Percentiles rank a stretch among this genome's conserved stretches.
Conservation (phyloP, 2,113 vertebrate species). For the Acinonyx jubatus region DNA sequence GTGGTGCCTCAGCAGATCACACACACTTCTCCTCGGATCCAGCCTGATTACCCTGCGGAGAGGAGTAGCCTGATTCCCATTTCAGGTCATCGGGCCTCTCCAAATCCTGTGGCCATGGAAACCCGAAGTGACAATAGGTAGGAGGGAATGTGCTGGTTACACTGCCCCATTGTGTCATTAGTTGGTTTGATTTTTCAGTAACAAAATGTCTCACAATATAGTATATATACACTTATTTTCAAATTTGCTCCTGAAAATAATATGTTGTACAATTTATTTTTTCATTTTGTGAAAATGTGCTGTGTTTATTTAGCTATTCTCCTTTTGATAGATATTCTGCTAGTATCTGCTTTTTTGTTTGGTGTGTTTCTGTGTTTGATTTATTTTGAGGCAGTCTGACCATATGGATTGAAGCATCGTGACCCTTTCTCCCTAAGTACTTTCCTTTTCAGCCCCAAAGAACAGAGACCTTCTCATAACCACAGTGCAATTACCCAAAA, state of each 20-base stretch:
- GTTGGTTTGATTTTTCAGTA: not conserved
- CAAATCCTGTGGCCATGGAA: slow-evolving; percentile 97
- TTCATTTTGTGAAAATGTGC: slow-evolving; percentile 1
- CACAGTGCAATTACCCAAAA: not conserved
- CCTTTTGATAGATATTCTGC: not conserved
- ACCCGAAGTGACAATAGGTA: slow-evolving; percentile 96
- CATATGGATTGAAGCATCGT: not conserved
- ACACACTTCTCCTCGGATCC: slow-evolving; percentile 96
- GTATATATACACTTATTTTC: not conserved
- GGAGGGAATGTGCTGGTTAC: not conserved
- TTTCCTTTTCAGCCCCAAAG: not conserved
- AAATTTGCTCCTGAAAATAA: not conserved
- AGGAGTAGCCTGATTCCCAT: slow-evolving; percentile 95
- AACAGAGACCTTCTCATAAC: not conserved
- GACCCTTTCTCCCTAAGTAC: not conserved
- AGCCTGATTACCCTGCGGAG: slow-evolving; percentile 94
- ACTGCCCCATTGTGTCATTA: not conserved
- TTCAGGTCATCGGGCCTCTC: slow-evolving; percentile 94
- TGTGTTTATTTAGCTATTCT: slow-evolving; percentile 1
- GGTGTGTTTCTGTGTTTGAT: not conserved
- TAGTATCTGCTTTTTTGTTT: not conserved
- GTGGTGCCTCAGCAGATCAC: slow-evolving; percentile 98
- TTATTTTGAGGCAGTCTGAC: not conserved
- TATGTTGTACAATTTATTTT: not conserved
- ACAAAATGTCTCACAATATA: not conserved